A percentile compares a stretch with the other conserved stretches of the same genome.
Conservation (phyloP, 1,140 invertebrate genomes). For the Drosophila orena region DNA sequence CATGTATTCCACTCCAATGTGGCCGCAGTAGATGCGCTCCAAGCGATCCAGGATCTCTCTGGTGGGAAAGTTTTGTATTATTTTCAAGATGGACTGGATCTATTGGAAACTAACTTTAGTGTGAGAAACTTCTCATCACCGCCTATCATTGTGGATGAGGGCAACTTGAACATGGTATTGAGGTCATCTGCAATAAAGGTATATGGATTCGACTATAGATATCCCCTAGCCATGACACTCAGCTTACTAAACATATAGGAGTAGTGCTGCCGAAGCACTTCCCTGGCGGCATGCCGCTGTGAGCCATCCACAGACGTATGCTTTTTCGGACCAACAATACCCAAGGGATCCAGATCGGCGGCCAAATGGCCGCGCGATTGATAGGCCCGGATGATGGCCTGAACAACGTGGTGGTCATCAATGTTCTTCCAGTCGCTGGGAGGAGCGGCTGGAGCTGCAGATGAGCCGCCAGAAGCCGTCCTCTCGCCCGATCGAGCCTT, state of each 20-base stretch:
- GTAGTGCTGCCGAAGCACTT: slow-evolving; percentile 68
- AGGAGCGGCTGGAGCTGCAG: slow-evolving; percentile 4
- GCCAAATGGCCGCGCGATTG: slow-evolving; percentile 97
- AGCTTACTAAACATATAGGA: slow-evolving; percentile 61
- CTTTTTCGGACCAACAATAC: slow-evolving; percentile 86
- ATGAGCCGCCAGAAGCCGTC: neutral
- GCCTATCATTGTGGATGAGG: slow-evolving; percentile 65
- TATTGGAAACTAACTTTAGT: slow-evolving; percentile 44
- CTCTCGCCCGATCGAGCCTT: neutral
- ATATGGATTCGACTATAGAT: neutral
- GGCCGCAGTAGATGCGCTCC: slow-evolving; percentile 89
- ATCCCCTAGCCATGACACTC: neutral
- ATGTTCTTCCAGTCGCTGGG: slow-evolving; percentile 93
- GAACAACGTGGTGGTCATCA: slow-evolving; percentile 98
- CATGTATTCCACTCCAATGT: slow-evolving; percentile 95
- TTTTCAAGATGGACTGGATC: neutral
- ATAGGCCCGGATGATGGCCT: slow-evolving; percentile 99
- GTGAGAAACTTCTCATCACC: slow-evolving; percentile 60
- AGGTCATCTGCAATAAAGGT: slow-evolving; percentile 48
- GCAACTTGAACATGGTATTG: slow-evolving; percentile 66
- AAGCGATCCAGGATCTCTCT: slow-evolving; percentile 92
- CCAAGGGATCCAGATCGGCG: slow-evolving; percentile 96
- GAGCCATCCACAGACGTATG: slow-evolving; percentile 58
- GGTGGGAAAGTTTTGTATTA: neutral
- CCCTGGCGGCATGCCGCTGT: slow-evolving; percentile 85